Evolutionary conservation across 2,888 invertebrate genomes (phyloP).

Genomic region (Hypercompe scribonia): DNA sequence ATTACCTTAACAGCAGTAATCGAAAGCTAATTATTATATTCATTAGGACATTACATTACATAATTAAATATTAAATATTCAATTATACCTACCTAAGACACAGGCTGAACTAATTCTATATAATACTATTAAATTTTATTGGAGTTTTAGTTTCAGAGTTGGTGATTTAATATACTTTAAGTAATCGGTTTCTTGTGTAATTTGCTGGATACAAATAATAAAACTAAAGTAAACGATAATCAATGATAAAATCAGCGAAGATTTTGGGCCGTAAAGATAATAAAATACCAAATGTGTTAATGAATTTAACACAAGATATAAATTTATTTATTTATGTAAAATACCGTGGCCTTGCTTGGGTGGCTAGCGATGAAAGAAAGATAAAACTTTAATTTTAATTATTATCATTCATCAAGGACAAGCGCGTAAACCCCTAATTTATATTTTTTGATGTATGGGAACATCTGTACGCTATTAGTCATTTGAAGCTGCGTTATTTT

Average conservation of each 20-base stretch:
- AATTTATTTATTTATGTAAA: slow-evolving; percentile 55
- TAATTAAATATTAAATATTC: not conserved
- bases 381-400: slow-evolving; percentile 80
- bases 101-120: too few relatives aligned
- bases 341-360: slow-evolving; percentile 72
- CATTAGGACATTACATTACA: not conserved
- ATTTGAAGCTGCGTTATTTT: slow-evolving; percentile 67
- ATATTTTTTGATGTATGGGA: slow-evolving; percentile 76
- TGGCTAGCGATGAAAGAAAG: slow-evolving; percentile 70
- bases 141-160: not conserved
- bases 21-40: not conserved
- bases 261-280: slow-evolving; percentile 36
- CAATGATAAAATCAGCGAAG: slow-evolving; percentile 40
- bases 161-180: not conserved
- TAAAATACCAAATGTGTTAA: slow-evolving; percentile 42
- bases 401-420: slow-evolving; percentile 74
- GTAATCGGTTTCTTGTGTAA: slow-evolving; percentile 9
- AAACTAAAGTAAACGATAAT: slow-evolving; percentile 39
- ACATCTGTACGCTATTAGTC: slow-evolving; percentile 80
- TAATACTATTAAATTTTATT: not conserved
- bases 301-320: slow-evolving; percentile 37
- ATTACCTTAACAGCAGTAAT: not conserved
- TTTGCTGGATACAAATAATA: slow-evolving; percentile 37
- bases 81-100: too few relatives aligned
- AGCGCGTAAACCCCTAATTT: slow-evolving; percentile 79